Percentiles rank a stretch among this genome's conserved stretches.
phyloP scores from a whole-genome alignment of 2,113 vertebrate species.

The Phrynosoma platyrhinos region DNA sequence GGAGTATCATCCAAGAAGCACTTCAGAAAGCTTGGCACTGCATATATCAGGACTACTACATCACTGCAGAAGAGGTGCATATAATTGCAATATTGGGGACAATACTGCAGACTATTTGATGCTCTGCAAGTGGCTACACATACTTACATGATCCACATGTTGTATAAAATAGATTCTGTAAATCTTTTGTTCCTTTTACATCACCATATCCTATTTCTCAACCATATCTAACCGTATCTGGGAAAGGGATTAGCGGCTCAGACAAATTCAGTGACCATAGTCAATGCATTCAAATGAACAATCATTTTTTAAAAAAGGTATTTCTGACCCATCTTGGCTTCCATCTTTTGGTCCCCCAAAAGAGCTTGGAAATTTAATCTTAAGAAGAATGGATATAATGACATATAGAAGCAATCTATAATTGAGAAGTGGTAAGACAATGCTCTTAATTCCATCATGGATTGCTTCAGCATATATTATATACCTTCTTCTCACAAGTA shows the following conservation, averaged over 20 bases:
- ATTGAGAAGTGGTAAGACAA: too few species aligned
- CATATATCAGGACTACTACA: background rate
- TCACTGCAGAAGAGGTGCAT: background rate
- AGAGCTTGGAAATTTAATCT: too few species aligned
- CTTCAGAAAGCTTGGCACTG: conserved; percentile 12
- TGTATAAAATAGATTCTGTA: background rate
- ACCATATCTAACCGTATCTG: background rate
- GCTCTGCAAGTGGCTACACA: background rate
- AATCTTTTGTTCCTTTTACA: background rate
- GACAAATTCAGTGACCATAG: background rate
- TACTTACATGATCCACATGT: background rate
- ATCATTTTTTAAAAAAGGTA: background rate
- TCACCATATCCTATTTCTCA: background rate
- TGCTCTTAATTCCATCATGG: too few species aligned
- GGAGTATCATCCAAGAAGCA: background rate
- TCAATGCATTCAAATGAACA: background rate
- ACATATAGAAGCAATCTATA: too few species aligned
- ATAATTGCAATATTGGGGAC: background rate
- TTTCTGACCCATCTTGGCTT: background rate
- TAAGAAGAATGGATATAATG: too few species aligned
- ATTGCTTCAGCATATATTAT: too few species aligned
- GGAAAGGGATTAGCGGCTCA: too few species aligned
- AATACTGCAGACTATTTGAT: background rate
- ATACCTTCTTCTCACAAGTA: too few species aligned
- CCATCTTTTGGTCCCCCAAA: background rate